Evolutionary conservation across 2,888 invertebrate genomes (phyloP), one percentile per base, ranked within the genome.

Genomic region (Buathra laborator): DNA sequence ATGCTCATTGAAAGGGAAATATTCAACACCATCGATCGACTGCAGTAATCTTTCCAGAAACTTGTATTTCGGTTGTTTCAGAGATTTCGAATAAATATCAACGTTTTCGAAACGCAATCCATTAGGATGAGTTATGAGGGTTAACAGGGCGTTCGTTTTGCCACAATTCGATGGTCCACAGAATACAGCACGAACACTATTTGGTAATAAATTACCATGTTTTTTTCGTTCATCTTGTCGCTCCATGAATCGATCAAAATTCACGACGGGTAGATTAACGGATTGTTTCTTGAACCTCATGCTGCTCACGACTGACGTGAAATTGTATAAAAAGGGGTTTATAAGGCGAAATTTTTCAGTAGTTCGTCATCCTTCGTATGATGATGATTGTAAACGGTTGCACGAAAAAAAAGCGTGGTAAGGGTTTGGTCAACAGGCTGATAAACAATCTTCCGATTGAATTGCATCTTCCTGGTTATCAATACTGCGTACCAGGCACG

Each of bases 31-130:
- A 24, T 86, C 83, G 14, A 89, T 66, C 7, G 51, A 32, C 4
- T 86, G 53, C 10, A 91, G 48, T 10, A 90, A 51, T 7, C 89
- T 68, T 90, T 90, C 48, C 87, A 87, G 83, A 90, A 91, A 84
- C 87, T 85, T 62, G 90, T 59, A 90, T 90, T 93, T 90, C 43
- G 88, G 87, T 83, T 91, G 92, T 81, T 88, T 86, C 56, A 91
- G 67, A 90, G 90, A 93, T 93, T 88, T 91, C 43, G 32, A 66
- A 24, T 66, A 66, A n/a, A 66, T n/a, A 9, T 88, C 87, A 10
- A 87, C 56, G 51, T 87, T 87, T 81, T 86, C 67, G 24, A 86
- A 87, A 64, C 46, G 46, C 46, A 46, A 46, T 46, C 46, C 46
- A 9, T 46, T 46, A 3, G 46, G 46, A 64, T 88, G 74, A 9